A percentile compares a stretch with the other conserved stretches of the same genome.
Evolutionary conservation across 2,888 invertebrate genomes (phyloP).

Genomic region (Athalia circularis): DNA sequence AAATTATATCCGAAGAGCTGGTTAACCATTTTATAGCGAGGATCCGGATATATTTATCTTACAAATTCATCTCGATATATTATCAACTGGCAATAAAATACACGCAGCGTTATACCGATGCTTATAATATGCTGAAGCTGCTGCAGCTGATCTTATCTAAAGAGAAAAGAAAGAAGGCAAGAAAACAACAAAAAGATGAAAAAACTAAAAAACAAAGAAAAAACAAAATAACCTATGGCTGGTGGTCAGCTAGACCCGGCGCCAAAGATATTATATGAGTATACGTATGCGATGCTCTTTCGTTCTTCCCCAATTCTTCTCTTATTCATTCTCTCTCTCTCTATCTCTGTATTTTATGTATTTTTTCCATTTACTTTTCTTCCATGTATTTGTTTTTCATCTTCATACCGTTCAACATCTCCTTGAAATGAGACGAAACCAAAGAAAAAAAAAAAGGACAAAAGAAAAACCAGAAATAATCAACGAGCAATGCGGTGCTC

Average conservation of each 20-base stretch:
- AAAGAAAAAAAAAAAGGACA: too few relatives aligned
- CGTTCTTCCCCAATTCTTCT: constrained; percentile 2
- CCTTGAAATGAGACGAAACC: too few relatives aligned
- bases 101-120: constrained; percentile 52
- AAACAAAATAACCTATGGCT: not conserved
- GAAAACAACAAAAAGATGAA: not conserved
- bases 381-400: too few relatives aligned
- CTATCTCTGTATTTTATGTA: not conserved
- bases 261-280: constrained; percentile 35
- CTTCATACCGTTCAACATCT: too few relatives aligned
- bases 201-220: not conserved
- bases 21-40: constrained; percentile 44
- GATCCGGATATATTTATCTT: constrained; percentile 63
- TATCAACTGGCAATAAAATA: constrained; percentile 68
- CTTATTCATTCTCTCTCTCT: not conserved
- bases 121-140: constrained; percentile 65
- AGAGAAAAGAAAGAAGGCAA: not conserved
- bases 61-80: constrained; percentile 72
- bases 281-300: not conserved
- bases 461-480: too few relatives aligned
- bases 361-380: not conserved
- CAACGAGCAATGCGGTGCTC: too few relatives aligned
- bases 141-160: constrained; percentile 66
- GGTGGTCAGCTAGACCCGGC: constrained; percentile 40
- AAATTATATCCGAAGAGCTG: constrained; percentile 32